Evolutionary conservation across 2,888 invertebrate species (phyloP).

Genomic region (Troides oblongomaculatus): DNA sequence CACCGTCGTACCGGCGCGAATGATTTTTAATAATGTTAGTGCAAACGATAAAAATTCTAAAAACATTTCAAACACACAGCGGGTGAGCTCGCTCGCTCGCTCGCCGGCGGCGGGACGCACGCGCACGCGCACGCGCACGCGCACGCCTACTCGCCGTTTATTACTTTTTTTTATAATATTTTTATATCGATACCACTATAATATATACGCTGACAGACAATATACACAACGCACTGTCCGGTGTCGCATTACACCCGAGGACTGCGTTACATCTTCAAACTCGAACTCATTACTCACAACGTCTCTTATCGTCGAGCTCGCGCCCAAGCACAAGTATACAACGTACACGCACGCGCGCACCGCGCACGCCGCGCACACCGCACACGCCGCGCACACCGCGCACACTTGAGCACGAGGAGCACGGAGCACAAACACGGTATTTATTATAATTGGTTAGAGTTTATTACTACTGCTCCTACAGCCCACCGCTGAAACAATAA

Average conservation of each 20-base stretch:
- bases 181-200: slow-evolving; percentile 62
- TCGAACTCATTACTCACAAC: slow-evolving; percentile 47
- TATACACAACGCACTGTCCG: slow-evolving; percentile 58
- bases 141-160: slow-evolving; percentile 39
- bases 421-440: neutral
- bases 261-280: slow-evolving; percentile 51
- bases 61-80: neutral
- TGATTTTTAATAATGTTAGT: too few relatives aligned
- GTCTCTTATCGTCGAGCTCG: slow-evolving; percentile 52
- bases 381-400: neutral
- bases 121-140: neutral
- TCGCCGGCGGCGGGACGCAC: too few relatives aligned
- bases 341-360: neutral
- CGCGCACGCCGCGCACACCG: slow-evolving; percentile 16
- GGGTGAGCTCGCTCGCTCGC: neutral
- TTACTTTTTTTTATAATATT: slow-evolving; percentile 48
- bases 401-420: neutral
- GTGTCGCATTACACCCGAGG: slow-evolving; percentile 41
- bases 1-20: too few relatives aligned
- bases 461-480: neutral
- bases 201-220: slow-evolving; percentile 56
- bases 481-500: too few relatives aligned
- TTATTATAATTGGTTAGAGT: slow-evolving; percentile 1
- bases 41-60: slow-evolving; percentile 17
- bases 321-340: slow-evolving; percentile 39